Conservation (phyloP, 23 tunicate genomes). For the Trididemnum miniatum region DNA sequence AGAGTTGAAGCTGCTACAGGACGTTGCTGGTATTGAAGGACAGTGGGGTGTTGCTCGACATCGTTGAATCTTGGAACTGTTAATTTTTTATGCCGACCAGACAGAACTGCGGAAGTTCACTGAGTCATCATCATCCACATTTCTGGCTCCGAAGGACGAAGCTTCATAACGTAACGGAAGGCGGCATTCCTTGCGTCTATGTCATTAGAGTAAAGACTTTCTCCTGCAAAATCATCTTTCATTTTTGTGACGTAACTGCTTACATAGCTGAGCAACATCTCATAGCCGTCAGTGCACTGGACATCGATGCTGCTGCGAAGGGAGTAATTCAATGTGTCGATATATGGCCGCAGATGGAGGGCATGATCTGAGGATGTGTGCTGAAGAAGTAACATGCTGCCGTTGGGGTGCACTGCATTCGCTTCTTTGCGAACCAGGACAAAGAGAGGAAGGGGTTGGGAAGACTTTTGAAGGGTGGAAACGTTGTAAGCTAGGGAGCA, state of each 20-base stretch:
- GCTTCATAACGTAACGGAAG: neutral
- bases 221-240: neutral
- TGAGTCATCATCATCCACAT: neutral
- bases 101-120: neutral
- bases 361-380: neutral
- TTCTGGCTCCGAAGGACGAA: neutral
- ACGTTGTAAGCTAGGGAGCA: neutral
- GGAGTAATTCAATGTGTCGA: neutral
- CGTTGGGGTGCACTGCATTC: too few relatives aligned
- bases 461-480: neutral
- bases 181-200: neutral
- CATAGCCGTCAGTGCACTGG: neutral
- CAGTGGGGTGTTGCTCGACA: neutral
- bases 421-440: too few relatives aligned
- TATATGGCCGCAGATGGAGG: neutral
- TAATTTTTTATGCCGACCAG: neutral
- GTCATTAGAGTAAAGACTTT: neutral
- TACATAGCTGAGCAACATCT: neutral
- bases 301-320: neutral
- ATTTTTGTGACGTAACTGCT: neutral
- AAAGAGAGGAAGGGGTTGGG: too few relatives aligned
- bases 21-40: neutral
- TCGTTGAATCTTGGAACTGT: neutral
- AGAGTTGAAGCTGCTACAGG: neutral
- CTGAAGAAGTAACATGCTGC: too few relatives aligned